Conservation (phyloP, 2,797 vertebrate species). For the Hozukius guyotensis region DNA sequence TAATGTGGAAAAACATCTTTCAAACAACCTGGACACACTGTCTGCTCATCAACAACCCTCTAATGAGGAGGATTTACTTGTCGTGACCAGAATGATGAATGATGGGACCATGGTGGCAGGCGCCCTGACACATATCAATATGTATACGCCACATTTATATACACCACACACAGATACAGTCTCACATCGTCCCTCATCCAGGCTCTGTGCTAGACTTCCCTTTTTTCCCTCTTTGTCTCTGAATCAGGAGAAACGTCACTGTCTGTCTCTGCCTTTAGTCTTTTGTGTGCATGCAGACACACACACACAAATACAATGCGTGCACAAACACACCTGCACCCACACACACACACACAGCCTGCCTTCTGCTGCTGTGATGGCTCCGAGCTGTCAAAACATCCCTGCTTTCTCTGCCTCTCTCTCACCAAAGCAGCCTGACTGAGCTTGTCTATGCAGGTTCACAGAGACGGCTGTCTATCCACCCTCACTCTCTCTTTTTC, state of each 20-base stretch:
- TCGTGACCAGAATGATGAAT: conserved; percentile 45
- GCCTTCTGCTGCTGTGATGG: conserved; percentile 79
- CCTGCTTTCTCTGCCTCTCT: conserved; percentile 55
- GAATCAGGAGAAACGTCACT: conserved; percentile 62
- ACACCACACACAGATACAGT: conserved; percentile 41
- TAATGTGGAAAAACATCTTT: neutral
- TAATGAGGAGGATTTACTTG: conserved; percentile 32
- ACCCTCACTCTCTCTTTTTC: conserved; percentile 34
- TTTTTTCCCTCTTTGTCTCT: conserved; percentile 53
- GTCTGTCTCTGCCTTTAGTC: conserved; percentile 64
- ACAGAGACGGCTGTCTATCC: conserved; percentile 66
- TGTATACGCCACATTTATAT: conserved; percentile 24
- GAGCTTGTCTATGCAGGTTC: conserved; percentile 74
- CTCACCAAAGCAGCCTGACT: conserved; percentile 66
- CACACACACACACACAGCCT: conserved; percentile 44
- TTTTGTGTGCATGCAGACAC: conserved; percentile 40
- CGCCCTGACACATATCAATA: conserved; percentile 45
- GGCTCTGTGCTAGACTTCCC: conserved; percentile 40
- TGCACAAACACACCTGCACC: conserved; percentile 50
- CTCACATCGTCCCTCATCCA: conserved; percentile 40
- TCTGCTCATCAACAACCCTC: conserved; percentile 29
- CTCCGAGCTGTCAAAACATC: conserved; percentile 84
- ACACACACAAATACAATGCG: conserved; percentile 41
- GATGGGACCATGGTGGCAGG: conserved; percentile 32
- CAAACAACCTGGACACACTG: neutral